Percentiles rank a stretch among this genome's conserved stretches.
These are phyloP conservation scores for Selene dorsalis DNA, from an alignment of 2,797 vertebrate genomes.

Conservation along the genomic window DNA sequence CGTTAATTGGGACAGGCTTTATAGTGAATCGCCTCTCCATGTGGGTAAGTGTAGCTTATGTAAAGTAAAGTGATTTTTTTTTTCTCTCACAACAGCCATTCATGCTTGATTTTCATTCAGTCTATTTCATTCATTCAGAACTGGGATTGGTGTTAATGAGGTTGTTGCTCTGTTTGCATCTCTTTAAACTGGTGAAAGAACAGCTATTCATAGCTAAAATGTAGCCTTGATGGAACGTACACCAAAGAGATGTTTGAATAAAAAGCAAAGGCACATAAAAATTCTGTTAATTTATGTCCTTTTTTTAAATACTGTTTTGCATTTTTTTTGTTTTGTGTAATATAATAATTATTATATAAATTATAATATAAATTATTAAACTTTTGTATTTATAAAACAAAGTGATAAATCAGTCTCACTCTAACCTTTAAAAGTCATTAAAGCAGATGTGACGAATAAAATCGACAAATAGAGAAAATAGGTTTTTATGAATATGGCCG, in stretches of 20 bases:
- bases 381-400: too few relatives aligned
- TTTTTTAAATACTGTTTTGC: not conserved
- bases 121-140: conserved; percentile 41
- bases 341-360: too few relatives aligned
- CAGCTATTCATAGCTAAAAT: not conserved
- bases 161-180: conserved; percentile 19
- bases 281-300: too few relatives aligned
- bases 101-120: conserved; percentile 56
- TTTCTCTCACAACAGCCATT: conserved; percentile 22
- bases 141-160: conserved; percentile 24
- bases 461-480: not conserved
- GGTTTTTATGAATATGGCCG: too few relatives aligned
- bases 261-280: not conserved
- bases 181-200: conserved; percentile 13
- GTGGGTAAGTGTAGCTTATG: conserved; percentile 45
- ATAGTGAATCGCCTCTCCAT: conserved; percentile 44
- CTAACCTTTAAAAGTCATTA: not conserved
- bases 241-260: not conserved
- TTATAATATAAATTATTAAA: not conserved
- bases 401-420: not conserved
- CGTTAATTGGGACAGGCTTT: conserved; percentile 45
- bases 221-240: not conserved
- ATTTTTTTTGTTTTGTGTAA: not conserved
- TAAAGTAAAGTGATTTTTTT: conserved; percentile 30
- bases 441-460: not conserved